These are phyloP conservation scores for Margaritifera margaritifera DNA, from an alignment of 2,888 invertebrate genomes.

Conservation along the genomic window DNA sequence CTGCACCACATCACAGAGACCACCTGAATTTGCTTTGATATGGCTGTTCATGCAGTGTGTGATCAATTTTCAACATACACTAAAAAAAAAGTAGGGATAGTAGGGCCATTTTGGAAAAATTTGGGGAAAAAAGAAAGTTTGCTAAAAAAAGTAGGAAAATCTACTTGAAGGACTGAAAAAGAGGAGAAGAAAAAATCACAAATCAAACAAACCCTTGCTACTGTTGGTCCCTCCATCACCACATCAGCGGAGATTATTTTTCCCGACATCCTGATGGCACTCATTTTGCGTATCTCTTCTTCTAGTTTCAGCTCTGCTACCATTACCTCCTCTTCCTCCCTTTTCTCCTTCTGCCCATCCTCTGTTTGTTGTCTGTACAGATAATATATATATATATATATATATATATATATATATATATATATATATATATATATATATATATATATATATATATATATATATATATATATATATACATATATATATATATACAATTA, in stretches of 20 bases:
- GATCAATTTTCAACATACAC: too few relatives aligned
- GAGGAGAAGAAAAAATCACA: not conserved
- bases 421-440: not conserved
- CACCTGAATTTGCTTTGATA: too few relatives aligned
- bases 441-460: not conserved
- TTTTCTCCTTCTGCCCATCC: constrained; percentile 26
- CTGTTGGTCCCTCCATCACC: constrained; percentile 19
- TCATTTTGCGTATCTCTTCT: constrained; percentile 83
- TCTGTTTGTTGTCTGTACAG: too few relatives aligned
- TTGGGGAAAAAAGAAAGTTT: not conserved
- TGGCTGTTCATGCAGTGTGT: too few relatives aligned
- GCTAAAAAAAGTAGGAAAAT: not conserved
- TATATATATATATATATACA: not conserved
- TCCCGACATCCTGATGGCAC: constrained; percentile 76
- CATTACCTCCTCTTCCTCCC: constrained; percentile 30
- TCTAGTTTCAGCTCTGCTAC: constrained; percentile 75
- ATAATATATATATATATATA: not conserved
- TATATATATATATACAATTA: not conserved
- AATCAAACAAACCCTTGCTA: constrained; percentile 29
- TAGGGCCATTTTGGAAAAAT: not conserved
- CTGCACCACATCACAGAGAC: too few relatives aligned
- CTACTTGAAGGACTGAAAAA: not conserved
- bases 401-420: not conserved
- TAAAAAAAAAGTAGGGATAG: not conserved
- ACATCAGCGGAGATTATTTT: constrained; percentile 59